Base-by-base conservation (phyloP, 2,113 vertebrate species). In the Nicator chloris region DNA sequence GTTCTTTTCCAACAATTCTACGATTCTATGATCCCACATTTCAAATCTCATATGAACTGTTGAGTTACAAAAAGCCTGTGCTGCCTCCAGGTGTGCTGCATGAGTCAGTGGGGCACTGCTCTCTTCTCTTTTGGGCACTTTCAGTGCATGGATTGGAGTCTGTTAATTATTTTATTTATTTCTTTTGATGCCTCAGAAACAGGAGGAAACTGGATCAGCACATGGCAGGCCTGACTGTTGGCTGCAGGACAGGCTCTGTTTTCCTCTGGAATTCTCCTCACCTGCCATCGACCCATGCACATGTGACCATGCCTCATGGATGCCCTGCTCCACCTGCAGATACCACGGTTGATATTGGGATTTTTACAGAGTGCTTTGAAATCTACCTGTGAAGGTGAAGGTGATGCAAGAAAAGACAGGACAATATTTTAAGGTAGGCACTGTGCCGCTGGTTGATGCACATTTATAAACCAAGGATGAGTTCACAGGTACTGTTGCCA, bases 301-400 rank as follows among this genome's bases (percentile, higher is more conserved):
- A 26, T 35, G 18, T 53, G 53, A 30, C 27, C 0, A 0, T 40
- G 35, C 20, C 3, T 39, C 54, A 10, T 3, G 26, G 0, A 1
- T 53, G 10, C 22, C 59, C 30, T 45, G 45, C 28, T 76, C 50
- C 40, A 31, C 18, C 31, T 87, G 37, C 37, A 76, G n/a, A 42
- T 22, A 15, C 15, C 45, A 5, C 2, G 8, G 28, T 9, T 15
- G 9, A n/a, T 40, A 75, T 13, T 2, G 13, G 10, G 16, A 69
- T n/a, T 80, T 90, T 80, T 26, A 68, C 15, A 69, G 68, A 80
- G 26, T 7, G 59, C 45, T 72, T 39, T 71, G 28, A 69, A 56
- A 49, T 73, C 39, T 37, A 20, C 17, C n/a, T 18, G 33, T 31
- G 30, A 65, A 56, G 20, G 30, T 37, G 30, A 85, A 47, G 35